Base-by-base conservation (phyloP, 2,113 vertebrate species). In the Misgurnus mizolepis region DNA sequence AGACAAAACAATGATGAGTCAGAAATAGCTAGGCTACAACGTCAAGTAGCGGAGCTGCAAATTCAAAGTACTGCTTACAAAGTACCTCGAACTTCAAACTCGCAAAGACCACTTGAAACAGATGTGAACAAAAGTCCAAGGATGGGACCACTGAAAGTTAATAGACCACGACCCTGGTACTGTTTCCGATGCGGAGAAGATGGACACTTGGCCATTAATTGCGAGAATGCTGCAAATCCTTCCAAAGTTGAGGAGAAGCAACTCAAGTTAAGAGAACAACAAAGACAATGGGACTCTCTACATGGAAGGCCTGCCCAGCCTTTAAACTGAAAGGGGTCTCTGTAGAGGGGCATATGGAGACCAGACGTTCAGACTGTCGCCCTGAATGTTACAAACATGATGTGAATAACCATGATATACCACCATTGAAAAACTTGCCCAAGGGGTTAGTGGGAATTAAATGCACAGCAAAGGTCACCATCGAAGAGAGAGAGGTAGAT, bases 161-260 rank as follows among this genome's bases (percentile, higher is more conserved):
- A 27, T 18, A 62, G 60, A 34, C 60, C 60, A 34, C 22, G 10
- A 12, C 22, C 60, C 4, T 11, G 67, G 43, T 69, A 47, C 18
- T 69, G 67, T 69, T 75, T 75, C 72, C 8, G 9, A 4, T 75
- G 72, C 6, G 56, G 56, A 69, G 72, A 75, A 2, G 58, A 75
- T 62, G 72, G 72, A 0, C 41, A 75, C 10, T 39, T 75, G n/a
- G 39, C 55, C 2, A 11, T 34, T 3, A 14, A 39, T 0, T 75
- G 58, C 2, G 39, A 62, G 4, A 62, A 34, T 12, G 55, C n/a
- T 2, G 15, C 72, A 5, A 69, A 75, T 7, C 40, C 72, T 7
- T 17, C 5, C 6, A 34, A 43, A 11, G 41, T 75, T 0, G 10
- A 22, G 27, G 55, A 41, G 39, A 61, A 61, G 10, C 7, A 17